These are phyloP conservation scores for Hephaestus fuliginosus DNA, from an alignment of 2,797 vertebrate species.

Conservation along the genomic window DNA sequence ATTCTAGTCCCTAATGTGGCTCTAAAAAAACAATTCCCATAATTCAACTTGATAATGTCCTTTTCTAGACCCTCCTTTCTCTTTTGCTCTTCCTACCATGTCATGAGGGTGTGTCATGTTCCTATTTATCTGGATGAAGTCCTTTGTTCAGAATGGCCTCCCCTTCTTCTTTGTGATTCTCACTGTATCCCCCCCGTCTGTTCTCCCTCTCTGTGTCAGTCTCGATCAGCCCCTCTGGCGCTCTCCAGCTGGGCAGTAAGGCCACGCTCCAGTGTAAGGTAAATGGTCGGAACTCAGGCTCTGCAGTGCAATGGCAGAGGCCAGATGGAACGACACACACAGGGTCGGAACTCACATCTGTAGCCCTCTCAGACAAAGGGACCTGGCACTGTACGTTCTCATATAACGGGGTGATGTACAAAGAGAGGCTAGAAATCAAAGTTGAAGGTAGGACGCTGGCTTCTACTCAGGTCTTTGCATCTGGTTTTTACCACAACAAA, in stretches of 20 bases:
- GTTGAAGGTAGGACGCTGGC: constrained; percentile 53
- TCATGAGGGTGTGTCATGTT: background rate
- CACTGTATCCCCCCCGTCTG: background rate
- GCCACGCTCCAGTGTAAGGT: constrained; percentile 51
- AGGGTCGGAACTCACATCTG: rapidly evolving
- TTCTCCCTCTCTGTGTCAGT: constrained; percentile 40
- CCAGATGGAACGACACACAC: rapidly evolving
- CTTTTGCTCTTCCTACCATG: background rate
- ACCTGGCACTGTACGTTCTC: constrained; percentile 49
- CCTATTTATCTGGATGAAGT: background rate
- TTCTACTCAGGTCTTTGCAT: background rate
- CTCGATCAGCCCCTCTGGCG: rapidly evolving
- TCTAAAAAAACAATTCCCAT: background rate
- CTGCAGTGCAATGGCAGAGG: constrained; percentile 10
- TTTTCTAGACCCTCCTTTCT: background rate
- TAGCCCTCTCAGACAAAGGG: constrained; percentile 33
- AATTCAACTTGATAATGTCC: background rate
- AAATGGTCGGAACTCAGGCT: rapidly evolving
- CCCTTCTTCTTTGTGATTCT: constrained; percentile 19
- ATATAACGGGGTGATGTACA: rapidly evolving
- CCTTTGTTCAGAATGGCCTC: background rate
- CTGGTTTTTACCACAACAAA: background rate
- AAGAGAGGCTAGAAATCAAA: rapidly evolving
- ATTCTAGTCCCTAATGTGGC: background rate
- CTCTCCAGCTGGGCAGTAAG: background rate